Conservation (phyloP, 2,888 invertebrate species). For the Drosophila greeni region DNA sequence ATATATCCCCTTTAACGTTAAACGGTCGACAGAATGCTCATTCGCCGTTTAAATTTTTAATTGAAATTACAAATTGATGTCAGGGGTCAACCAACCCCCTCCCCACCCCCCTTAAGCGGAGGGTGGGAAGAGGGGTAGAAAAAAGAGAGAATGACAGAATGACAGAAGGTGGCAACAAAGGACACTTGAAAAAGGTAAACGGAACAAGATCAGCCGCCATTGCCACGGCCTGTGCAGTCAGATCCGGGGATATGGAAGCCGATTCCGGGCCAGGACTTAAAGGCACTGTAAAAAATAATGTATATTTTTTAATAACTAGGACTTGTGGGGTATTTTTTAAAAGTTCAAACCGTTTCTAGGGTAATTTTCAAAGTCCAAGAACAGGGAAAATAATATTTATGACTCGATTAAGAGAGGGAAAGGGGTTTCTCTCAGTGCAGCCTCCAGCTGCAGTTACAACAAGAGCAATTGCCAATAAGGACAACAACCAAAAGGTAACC, state of each 20-base stretch:
- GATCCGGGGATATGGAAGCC: slow-evolving; percentile 23
- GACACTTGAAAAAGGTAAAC: slow-evolving; percentile 35
- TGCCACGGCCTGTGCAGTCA: slow-evolving; percentile 38
- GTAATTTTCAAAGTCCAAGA: background rate
- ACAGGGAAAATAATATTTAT: background rate
- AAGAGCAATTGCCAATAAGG: slow-evolving; percentile 7
- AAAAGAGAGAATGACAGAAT: background rate
- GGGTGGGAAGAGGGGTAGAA: background rate
- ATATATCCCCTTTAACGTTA: slow-evolving; percentile 39
- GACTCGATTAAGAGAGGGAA: too few relatives aligned
- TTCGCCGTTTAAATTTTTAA: slow-evolving; percentile 63
- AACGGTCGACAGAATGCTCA: slow-evolving; percentile 51
- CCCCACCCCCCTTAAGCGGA: background rate
- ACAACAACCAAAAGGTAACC: slow-evolving; percentile 10
- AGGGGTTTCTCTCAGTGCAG: slow-evolving; percentile 7
- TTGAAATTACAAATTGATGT: slow-evolving; percentile 70
- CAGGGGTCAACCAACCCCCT: slow-evolving; percentile 13
- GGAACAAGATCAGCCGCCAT: slow-evolving; percentile 57
- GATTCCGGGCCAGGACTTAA: slow-evolving; percentile 9
- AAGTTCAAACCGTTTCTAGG: background rate
- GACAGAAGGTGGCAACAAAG: slow-evolving; percentile 1
- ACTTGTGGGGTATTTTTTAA: background rate
- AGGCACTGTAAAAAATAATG: background rate
- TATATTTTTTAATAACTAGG: background rate
- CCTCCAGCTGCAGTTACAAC: slow-evolving; percentile 19